These are phyloP conservation scores for Himalopsyche tibetana DNA, from an alignment of 2,888 invertebrate species.

Conservation along the genomic window DNA sequence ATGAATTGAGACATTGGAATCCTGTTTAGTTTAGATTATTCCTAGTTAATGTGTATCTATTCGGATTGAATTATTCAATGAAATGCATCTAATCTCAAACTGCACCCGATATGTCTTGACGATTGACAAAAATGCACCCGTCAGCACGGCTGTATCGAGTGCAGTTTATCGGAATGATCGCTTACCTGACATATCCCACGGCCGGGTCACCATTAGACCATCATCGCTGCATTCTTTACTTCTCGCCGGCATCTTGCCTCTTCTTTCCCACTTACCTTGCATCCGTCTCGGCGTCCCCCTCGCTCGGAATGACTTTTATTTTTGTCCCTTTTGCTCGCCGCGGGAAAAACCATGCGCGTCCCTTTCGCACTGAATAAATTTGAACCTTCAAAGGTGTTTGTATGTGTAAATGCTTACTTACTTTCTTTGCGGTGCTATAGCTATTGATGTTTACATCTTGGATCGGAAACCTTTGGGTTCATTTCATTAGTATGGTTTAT, in stretches of 20 bases:
- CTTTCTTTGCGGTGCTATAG: constrained; percentile 20
- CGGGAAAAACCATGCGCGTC: background rate
- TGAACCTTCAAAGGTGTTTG: background rate
- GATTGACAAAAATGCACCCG: background rate
- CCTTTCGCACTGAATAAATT: constrained; percentile 29
- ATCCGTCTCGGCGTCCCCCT: background rate
- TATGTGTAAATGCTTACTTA: constrained; percentile 17
- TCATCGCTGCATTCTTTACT: constrained; percentile 30
- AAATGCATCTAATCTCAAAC: background rate
- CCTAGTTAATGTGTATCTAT: background rate
- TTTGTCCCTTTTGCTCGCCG: constrained; percentile 8
- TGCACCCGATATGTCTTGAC: background rate
- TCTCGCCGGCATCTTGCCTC: background rate
- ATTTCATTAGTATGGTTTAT: background rate
- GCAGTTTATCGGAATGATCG: background rate
- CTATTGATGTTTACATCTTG: constrained; percentile 15
- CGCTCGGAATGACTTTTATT: background rate
- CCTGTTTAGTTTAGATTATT: background rate
- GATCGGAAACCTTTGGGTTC: constrained; percentile 1
- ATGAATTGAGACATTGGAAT: too few species aligned
- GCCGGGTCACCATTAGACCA: constrained; percentile 14
- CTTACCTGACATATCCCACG: constrained; percentile 34
- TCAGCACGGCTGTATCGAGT: background rate
- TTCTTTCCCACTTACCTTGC: background rate
- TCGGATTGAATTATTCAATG: background rate